Base-by-base conservation (phyloP, 2,888 invertebrate genomes). In the Chrysomela aeneicollis region DNA sequence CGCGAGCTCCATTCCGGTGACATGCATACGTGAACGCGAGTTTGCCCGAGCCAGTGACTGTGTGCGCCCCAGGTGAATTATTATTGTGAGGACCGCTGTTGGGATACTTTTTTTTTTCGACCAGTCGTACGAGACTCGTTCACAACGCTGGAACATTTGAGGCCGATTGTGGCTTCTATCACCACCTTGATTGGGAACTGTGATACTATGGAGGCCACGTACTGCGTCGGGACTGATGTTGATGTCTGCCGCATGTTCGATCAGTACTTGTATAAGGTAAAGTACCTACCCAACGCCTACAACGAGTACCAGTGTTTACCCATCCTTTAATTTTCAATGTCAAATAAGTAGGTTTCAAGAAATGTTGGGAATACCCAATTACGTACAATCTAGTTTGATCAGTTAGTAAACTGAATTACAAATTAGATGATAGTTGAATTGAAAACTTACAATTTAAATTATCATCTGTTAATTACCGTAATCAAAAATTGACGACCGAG, bases 201-300 rank as follows among this genome's bases (percentile, higher is more conserved):
- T 81, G 84, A 85, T 81, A 85, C 83, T 82, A 87, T 87, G 87
- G 88, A 88, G 83, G 86, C 87, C 75, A 87, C 87, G 77, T 88
- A 88, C 80, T 86, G 87, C 82, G 86, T 87, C 80, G 86, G 87
- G 74, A 85, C 84, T 79, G 85, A 84, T 82, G 81, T 82, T 78
- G 87, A 87, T 80, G 86, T 87, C 76, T 86, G 86, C 85, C 85
- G 87, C 80, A 88, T 88, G 88, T 88, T 88, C 79, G 88, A 88
- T 81, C 88, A 88, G 84, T 88, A 87, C 81, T 83, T 87, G 73
- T 87, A 88, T 82, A 88, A 88, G 88, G 88, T 88, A 82, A 73
- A 69, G 49, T n/a, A n/a, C n/a, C n/a, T n/a, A n/a, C n/a, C n/a
- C n/a, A n/a, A n/a, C n/a, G n/a, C n/a, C n/a, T 55, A 30, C 12